Percentiles rank a stretch among this genome's conserved stretches.
Conservation (phyloP, 2,797 vertebrate species). For the Aythya fuligula region DNA sequence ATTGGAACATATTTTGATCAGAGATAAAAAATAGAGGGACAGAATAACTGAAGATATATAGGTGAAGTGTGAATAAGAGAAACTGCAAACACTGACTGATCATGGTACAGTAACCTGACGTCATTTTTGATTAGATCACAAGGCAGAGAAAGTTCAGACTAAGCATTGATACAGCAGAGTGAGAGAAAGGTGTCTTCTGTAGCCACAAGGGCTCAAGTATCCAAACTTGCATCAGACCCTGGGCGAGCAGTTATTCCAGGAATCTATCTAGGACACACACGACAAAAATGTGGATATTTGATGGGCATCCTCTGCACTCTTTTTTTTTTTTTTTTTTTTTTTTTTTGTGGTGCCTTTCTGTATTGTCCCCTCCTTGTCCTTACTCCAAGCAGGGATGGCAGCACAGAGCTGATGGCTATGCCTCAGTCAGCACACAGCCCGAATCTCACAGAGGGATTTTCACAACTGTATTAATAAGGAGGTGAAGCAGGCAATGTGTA, state of each 20-base stretch:
- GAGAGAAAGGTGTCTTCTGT: not conserved
- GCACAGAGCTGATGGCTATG: not conserved
- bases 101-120: not conserved
- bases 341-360: not conserved
- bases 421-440: not conserved
- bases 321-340: too few relatives aligned
- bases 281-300: not conserved
- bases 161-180: not conserved
- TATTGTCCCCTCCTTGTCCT: not conserved
- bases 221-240: not conserved
- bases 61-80: not conserved
- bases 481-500: not conserved
- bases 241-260: not conserved
- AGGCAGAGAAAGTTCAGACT: not conserved
- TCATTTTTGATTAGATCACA: not conserved
- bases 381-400: not conserved
- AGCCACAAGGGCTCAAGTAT: not conserved
- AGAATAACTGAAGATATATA: not conserved
- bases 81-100: not conserved
- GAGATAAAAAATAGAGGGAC: not conserved
- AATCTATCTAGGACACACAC: not conserved
- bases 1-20: not conserved
- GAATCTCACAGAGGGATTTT: not conserved
- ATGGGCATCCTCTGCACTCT: not conserved
- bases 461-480: not conserved